Base-by-base conservation (phyloP, 2,113 vertebrate species). In the Chaetorhynchus papuensis region DNA sequence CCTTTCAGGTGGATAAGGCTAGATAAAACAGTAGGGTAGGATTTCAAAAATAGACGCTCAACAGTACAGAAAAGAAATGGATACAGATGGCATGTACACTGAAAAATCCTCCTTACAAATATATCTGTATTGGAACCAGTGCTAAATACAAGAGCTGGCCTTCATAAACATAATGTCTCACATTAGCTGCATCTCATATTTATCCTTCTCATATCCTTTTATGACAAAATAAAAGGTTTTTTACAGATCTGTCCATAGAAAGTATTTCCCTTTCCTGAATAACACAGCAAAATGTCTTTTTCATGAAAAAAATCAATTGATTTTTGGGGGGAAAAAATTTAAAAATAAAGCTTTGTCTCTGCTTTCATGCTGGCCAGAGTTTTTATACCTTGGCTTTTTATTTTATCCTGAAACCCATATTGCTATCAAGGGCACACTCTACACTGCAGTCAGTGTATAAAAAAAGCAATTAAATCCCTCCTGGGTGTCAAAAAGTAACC, bases 401-500 rank as follows among this genome's bases (percentile, higher is more conserved):
- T 94, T 96, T 94, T 90, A 68, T 94, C 31, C 79, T 53, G 52
- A 89, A 90, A 77, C 53, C 78, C 65, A 45, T 84, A 82, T 76
- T 84, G 57, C 53, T 87, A 72, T 83, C 94, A 89, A 96, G 91
- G 94, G 66, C 74, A 95, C 23, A 60, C 31, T 93, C 39, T 69
- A 28, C 30, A 44, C 45, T 74, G 39, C 68, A 90, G 47, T 87
- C 76, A 71, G 52, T 84, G 44, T 83, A 75, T 92, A 52, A 83
- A 89, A 89, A 94, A 88, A 86, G 42, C 39, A 96, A 96, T 93
- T 93, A 96, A 94, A 88, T 89, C 82, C 52, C 60, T 86, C 56
- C 41, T 71, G 69, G 26, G 49, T 89, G 60, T 88, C 84, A 87
- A 81, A 93, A 92, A 92, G 80, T 90, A 94, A 77, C 44, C 71